Base-by-base conservation (phyloP, 2,797 vertebrate genomes). In the Hippoglossus hippoglossus region DNA sequence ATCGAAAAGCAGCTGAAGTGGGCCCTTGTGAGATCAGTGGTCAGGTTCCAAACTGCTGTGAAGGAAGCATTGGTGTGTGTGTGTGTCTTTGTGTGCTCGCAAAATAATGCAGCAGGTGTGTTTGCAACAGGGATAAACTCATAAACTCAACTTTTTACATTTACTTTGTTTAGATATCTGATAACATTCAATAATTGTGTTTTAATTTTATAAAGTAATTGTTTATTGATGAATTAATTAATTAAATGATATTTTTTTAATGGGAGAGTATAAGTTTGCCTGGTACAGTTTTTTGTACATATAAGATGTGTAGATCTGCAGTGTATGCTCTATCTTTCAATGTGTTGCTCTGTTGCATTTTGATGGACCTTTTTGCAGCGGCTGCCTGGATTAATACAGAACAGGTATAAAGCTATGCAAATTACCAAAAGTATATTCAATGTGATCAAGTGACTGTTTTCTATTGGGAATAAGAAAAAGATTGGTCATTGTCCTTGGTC, bases 1-100 rank as follows among this genome's bases (percentile, higher is more conserved):
- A 81, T 31, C 73, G 54, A 73, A 28, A 79, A 84, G 82, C 76
- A 77, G 66, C 59, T 80, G 73, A 75, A 86, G 67, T 26, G 63
- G 21, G 25, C 52, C 34, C 73, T 73, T 61, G 53, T 73, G 73
- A 81, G 70, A 86, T 71, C 62, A 80, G 72, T 77, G 62, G 69
- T 15, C 16, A 11, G 12, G 16, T 54, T 81, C 69, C 78, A 49
- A 78, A 69, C 77, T 81, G 77, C 76, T 75, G 69, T 80, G 24
- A 67, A 74, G 58, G 52, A 67, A 76, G 51, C 71, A 63, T 8
- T 68, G 34, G 5, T 39, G 59, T 53, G 26, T 79, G 54, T 25
- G 3, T 44, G 41, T 44, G 15, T 13, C 15, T 5, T 0, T 44
- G 41, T 44, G 4, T 67, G 61, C 71, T 67, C 69, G 71, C 26